These are phyloP conservation scores for Microchirus variegatus DNA, from an alignment of 2,797 vertebrate genomes.

Conservation along the genomic window DNA sequence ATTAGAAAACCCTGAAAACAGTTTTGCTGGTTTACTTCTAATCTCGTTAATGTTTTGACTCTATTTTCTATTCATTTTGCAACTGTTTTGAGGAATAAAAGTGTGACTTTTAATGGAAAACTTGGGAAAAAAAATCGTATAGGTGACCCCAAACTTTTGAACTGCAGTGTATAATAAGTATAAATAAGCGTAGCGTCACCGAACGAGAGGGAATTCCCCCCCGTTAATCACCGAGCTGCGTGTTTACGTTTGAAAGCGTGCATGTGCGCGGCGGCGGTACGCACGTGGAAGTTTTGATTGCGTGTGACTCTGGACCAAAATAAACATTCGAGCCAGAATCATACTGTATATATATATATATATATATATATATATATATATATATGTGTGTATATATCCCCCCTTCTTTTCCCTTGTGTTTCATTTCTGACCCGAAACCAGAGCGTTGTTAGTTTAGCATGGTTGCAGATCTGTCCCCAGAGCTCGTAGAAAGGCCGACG, in stretches of 20 bases:
- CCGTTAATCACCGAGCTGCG: constrained; percentile 36
- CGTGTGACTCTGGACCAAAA: constrained; percentile 52
- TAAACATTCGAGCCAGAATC: constrained; percentile 47
- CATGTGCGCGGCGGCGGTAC: constrained; percentile 6
- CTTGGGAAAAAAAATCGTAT: no score
- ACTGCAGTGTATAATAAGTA: neutral
- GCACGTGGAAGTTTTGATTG: constrained; percentile 57
- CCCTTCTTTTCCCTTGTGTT: constrained; percentile 53
- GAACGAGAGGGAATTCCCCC: constrained; percentile 34
- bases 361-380: no score
- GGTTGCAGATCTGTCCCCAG: constrained; percentile 51
- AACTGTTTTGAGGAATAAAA: no score
- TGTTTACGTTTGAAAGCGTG: constrained; percentile 53
- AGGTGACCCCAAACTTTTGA: no score
- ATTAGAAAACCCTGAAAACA: no score
- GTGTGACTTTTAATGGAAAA: no score
- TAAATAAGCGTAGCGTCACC: constrained; percentile 20
- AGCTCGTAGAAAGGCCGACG: constrained; percentile 38
- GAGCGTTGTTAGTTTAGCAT: constrained; percentile 61
- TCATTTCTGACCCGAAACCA: constrained; percentile 62
- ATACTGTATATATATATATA: constrained; percentile 21
- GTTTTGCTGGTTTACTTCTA: no score
- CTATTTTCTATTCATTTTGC: no score
- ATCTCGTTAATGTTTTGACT: no score
- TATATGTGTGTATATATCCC: no score